A percentile compares a stretch with the other conserved stretches of the same genome.
phyloP scores from a whole-genome alignment of 2,113 vertebrate genomes.

The Pelusios castaneus region DNA sequence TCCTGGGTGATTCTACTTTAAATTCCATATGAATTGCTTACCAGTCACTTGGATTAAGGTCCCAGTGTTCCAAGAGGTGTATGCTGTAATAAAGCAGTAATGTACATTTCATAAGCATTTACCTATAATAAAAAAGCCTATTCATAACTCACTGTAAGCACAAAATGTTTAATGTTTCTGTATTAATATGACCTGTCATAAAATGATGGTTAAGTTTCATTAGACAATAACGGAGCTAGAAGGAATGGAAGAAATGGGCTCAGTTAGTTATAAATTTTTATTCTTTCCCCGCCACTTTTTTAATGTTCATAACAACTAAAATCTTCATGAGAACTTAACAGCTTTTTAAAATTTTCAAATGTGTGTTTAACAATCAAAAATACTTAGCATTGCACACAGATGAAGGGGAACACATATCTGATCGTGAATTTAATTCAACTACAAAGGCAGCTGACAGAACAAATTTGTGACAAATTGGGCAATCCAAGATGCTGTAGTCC shows the following conservation, averaged over 20 bases:
- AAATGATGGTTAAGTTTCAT: slow-evolving; percentile 43
- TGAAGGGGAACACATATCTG: slow-evolving; percentile 42
- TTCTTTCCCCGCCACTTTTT: not conserved
- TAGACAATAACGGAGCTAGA: slow-evolving; percentile 32
- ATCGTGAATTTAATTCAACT: slow-evolving; percentile 38
- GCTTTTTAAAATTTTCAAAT: slow-evolving; percentile 47
- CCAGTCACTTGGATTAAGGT: not conserved
- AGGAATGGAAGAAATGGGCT: slow-evolving; percentile 24
- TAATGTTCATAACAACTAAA: not conserved
- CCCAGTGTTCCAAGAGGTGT: not conserved
- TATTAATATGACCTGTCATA: slow-evolving; percentile 34
- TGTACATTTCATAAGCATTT: slow-evolving; percentile 9
- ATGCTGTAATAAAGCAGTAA: not conserved
- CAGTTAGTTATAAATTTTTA: not conserved
- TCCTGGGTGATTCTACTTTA: not conserved
- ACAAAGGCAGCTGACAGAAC: slow-evolving; percentile 76
- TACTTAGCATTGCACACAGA: slow-evolving; percentile 17
- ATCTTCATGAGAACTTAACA: not conserved
- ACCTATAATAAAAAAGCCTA: slow-evolving; percentile 26
- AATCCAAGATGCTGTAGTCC: slow-evolving; percentile 78
- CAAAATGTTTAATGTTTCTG: slow-evolving; percentile 27
- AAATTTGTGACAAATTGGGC: slow-evolving; percentile 89
- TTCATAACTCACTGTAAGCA: slow-evolving; percentile 42
- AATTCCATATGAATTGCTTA: not conserved
- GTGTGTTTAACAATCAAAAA: slow-evolving; percentile 42